A percentile compares a stretch with the other conserved stretches of the same genome.
phyloP scores from a whole-genome alignment of 1,140 invertebrate species.

The Elysia chlorotica region DNA sequence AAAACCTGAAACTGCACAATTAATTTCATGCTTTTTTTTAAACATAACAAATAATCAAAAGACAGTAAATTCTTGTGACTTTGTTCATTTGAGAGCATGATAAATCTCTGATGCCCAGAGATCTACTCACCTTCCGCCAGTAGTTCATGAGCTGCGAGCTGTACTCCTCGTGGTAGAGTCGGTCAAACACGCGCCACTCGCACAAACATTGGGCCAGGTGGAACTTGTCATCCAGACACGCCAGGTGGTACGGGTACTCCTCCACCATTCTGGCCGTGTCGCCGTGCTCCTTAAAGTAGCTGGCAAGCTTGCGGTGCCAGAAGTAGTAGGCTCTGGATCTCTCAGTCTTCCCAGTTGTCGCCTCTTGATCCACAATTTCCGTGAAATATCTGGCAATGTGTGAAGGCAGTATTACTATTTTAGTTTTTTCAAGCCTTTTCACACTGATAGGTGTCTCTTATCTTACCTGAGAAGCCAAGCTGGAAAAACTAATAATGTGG shows the following conservation, averaged over 20 bases:
- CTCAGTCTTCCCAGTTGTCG: constrained; percentile 39
- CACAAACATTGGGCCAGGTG: constrained; percentile 47
- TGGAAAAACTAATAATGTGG: not conserved
- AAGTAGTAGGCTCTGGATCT: constrained; percentile 45
- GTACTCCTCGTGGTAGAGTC: constrained; percentile 58
- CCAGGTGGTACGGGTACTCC: constrained; percentile 57
- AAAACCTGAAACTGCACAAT: no score
- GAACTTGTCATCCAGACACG: constrained; percentile 50
- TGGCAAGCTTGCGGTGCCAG: constrained; percentile 57
- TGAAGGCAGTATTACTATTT: not conserved
- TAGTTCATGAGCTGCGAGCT: constrained; percentile 53
- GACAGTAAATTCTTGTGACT: no score
- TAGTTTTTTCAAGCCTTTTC: no score
- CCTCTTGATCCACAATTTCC: constrained; percentile 28
- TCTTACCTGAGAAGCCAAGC: not conserved
- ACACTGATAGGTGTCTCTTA: not conserved
- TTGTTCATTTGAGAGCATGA: no score
- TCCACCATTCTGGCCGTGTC: constrained; percentile 51
- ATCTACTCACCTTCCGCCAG: constrained; percentile 57
- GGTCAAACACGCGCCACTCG: constrained; percentile 57
- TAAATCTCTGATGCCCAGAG: no score
- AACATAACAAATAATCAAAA: no score
- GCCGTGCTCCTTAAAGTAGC: constrained; percentile 45
- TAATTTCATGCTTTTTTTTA: no score
- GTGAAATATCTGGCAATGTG: constrained; percentile 13